Base-by-base conservation (phyloP, 1,140 invertebrate species). In the Caenorhabditis briggsae region DNA sequence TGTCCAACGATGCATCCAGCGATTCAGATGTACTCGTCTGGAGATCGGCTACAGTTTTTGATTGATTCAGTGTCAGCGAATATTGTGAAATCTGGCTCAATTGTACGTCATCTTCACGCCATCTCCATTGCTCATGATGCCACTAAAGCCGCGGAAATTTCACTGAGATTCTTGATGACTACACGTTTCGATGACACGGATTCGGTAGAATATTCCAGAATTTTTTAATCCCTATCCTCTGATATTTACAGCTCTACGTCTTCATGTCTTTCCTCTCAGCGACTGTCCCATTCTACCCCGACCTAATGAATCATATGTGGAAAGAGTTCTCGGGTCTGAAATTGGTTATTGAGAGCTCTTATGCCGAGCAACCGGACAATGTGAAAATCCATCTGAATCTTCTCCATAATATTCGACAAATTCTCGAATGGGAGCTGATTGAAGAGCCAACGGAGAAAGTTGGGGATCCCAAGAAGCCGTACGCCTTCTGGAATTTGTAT, bases 141-240 rank as follows among this genome's bases (percentile, higher is more conserved):
- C 25, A 12, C n/a, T 8, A 86, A 86, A 83, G 85, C 85, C 23
- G 85, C 85, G 23, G 85, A 86, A 65, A 86, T 86, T n/a, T 55
- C 74, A 16, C 25, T 64, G 25, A 18, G 85, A 18, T 82, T 86
- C 46, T 5, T 86, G 33, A 43, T 85, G 46, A 78, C 61, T 46
- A 50, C 23, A 20, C 5, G 25, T 3, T 53, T 16, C 14, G 46
- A 20, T 2, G 46, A 85, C 14, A 7, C 61, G 5, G 18, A 85
- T 33, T n/a, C 12, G 14, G 84, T 74, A 64, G 16, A 65, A 18
- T 5, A 33, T 9, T 43, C 6, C 2, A 5, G 41, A 14, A 53
- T 53, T 11, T 20, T 3, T 2, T 25, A 25, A 20, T 11, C 3
- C 20, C 3, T 33, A 11, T 6, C 20, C 8, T 61, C 3, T 8